Percentiles rank a stretch among this genome's conserved stretches.
These are phyloP conservation scores for Neotoma lepida DNA, from an alignment of 2,113 vertebrate genomes.

Conservation along the genomic window DNA sequence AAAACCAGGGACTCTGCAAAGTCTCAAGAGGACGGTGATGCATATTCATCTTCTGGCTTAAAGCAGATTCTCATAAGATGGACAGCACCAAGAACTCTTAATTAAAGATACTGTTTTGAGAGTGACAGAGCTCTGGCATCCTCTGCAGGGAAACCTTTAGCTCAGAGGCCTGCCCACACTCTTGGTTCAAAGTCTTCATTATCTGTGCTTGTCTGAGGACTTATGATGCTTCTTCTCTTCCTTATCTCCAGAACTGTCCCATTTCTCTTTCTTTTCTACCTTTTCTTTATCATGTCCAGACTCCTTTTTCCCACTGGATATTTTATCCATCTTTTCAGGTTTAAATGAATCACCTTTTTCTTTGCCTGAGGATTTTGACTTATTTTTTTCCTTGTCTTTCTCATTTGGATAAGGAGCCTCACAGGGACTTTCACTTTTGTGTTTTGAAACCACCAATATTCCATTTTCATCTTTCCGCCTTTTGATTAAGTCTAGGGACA, in stretches of 20 bases:
- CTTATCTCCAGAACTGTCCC: constrained; percentile 9
- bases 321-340: neutral
- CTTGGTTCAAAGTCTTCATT: constrained; percentile 55
- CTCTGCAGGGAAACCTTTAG: constrained; percentile 97
- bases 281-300: constrained; percentile 20
- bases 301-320: constrained; percentile 24
- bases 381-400: constrained; percentile 95
- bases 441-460: constrained; percentile 93
- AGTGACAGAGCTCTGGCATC: constrained; percentile 97
- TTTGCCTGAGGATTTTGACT: constrained; percentile 88
- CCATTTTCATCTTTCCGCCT: constrained; percentile 94
- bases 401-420: constrained; percentile 93
- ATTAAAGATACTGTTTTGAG: constrained; percentile 89
- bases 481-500: constrained; percentile 89
- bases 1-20: constrained; percentile 98
- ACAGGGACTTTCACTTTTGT: constrained; percentile 95
- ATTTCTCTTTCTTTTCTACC: constrained; percentile 17
- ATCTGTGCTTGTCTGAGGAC: constrained; percentile 22
- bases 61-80: constrained; percentile 98
- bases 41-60: constrained; percentile 96
- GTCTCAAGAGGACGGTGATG: constrained; percentile 95
- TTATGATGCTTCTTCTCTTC: constrained; percentile 16
- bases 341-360: constrained; percentile 30
- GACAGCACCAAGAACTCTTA: constrained; percentile 96
- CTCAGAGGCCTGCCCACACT: constrained; percentile 95